Percentiles rank a stretch among this genome's conserved stretches.
phyloP scores from a whole-genome alignment of 1,140 invertebrate species.

The Zelostemma sp. region DNA sequence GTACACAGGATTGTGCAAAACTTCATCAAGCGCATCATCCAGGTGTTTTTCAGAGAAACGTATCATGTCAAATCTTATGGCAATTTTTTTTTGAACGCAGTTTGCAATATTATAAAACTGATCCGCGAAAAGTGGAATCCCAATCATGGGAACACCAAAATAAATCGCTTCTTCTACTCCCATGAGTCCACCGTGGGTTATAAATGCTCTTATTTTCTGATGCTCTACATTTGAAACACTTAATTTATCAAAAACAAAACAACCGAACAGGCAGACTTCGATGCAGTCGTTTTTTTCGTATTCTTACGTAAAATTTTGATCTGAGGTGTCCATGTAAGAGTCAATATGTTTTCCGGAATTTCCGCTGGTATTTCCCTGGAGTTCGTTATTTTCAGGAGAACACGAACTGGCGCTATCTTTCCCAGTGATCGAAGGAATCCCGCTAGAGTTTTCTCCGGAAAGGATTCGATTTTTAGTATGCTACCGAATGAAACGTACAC shows the following conservation, averaged over 20 bases:
- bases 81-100: slow-evolving; percentile 24
- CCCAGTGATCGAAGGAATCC: slow-evolving; percentile 35
- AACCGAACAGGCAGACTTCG: no score
- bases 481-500: slow-evolving; percentile 30
- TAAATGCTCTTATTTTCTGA: slow-evolving; percentile 63
- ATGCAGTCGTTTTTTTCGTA: no score
- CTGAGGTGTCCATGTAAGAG: slow-evolving; percentile 36
- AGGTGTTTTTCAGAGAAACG: slow-evolving; percentile 29
- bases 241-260: no score
- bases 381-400: slow-evolving; percentile 44
- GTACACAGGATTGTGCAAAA: slow-evolving; percentile 38
- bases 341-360: slow-evolving; percentile 37
- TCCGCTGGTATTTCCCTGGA: slow-evolving; percentile 25
- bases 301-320: slow-evolving; percentile 35
- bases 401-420: slow-evolving; percentile 47
- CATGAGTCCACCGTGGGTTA: no score
- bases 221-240: slow-evolving; percentile 56
- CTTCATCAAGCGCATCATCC: slow-evolving; percentile 22
- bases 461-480: slow-evolving; percentile 25
- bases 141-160: slow-evolving; percentile 66
- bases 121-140: slow-evolving; percentile 61
- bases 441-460: slow-evolving; percentile 19
- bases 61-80: slow-evolving; percentile 16
- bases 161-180: slow-evolving; percentile 69
- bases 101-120: slow-evolving; percentile 45